Base-by-base conservation (phyloP, 2,888 invertebrate genomes). In the Agrotis segetum region DNA sequence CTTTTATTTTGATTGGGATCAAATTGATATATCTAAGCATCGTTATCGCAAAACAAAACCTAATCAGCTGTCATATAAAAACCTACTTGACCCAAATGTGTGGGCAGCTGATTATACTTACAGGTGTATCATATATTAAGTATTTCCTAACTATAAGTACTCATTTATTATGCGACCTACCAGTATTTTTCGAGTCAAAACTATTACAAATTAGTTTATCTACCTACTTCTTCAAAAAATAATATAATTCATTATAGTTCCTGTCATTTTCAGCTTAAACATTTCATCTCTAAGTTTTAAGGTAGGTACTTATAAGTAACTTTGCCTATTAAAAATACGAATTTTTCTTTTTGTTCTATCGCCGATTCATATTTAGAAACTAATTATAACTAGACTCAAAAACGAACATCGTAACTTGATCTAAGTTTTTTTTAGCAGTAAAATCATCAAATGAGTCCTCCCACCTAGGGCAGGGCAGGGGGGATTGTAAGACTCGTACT, bases 1-100 rank as follows among this genome's bases (percentile, higher is more conserved):
- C 17, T 47, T 3, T 24, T 58, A 50, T 29, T 44, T 59, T 56
- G 55, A 69, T 71, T 71, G n/a, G 3, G 44, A 70, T 59, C 29
- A 14, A 29, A 44, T 19, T 59, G 47, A 47, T 29, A 40, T 24
- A 47, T 3, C 40, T 40, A n/a, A n/a, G 24, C 9, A 53, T 24
- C 1, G 53, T 53, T 24, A 53, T 55, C 17, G 5, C 55, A 55
- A 55, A 55, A 53, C 40, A 17, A 9, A 24, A 55, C 55, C 29
- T 17, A 17, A 55, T 55, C 55, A 29, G 55, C 17, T 11, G 11
- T 29, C 11, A 9, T 17, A 17, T 55, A 55, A 55, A 40, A 29
- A 29, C 55, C 29, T 29, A 55, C 55, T 11, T 17, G 9, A 53
- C 24, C 7, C 24, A 17, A 53, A 53, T 53, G 53, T 24, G 29